Base-by-base conservation (phyloP, 2,888 invertebrate genomes). In the Drosophila percnosoma region DNA sequence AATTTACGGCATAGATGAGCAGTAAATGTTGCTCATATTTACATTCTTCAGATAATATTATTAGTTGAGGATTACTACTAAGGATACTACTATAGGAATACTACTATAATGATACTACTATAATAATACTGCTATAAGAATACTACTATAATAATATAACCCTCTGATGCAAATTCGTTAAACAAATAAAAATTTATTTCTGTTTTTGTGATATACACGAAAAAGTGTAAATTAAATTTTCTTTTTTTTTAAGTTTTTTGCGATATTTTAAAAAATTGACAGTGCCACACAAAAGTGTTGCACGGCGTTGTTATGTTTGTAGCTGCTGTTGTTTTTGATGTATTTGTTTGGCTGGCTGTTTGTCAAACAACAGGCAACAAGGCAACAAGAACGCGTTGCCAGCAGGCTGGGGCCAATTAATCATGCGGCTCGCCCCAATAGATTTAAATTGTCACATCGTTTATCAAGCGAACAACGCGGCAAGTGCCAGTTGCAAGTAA, bases 391-490 rank as follows among this genome's bases (percentile, higher is more conserved):
- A 57, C 68, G 71, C 59, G 65, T 48, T 57, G 73, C 59, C 60
- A 60, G 73, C 59, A 81, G 74, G 62, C 68, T 75, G 76, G 62
- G 52, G 60, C 78, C 85, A 87, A 87, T 87, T 89, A 85, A 87
- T 87, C 87, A 87, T 65, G 63, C 58, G 64, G 61, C 68, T 74
- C 66, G 85, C 80, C 83, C 90, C 87, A 83, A 87, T 89, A 83
- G 87, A 89, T 89, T 87, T 87, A 88, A 89, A 87, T 89, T 87
- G 88, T 88, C 90, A 86, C 86, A 82, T 88, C 87, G 83, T 87
- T 87, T 89, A 86, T 87, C 90, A 87, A 77, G 57, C 57, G 71
- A 34, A 68, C 36, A 51, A 29, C 24, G 42, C 40, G 60, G 27
- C 60, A 49, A 72, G 52, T 57, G 60, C 48, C 57, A 60, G 70